Base-by-base conservation (phyloP, 2,113 vertebrate genomes). In the Junco hyemalis region DNA sequence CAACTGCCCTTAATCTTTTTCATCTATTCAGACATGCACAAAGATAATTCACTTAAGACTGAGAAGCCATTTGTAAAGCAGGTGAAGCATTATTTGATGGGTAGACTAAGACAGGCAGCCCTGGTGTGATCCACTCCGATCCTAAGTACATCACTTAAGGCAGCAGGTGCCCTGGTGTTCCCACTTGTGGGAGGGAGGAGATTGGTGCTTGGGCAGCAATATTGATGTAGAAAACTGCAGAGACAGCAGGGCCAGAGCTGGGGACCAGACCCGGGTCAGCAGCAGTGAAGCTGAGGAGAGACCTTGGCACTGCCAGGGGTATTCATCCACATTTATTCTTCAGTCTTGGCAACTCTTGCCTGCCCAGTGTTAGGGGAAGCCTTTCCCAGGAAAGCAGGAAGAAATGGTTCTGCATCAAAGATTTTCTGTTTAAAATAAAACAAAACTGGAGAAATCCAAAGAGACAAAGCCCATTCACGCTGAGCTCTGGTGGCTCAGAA, bases 161-260 rank as follows among this genome's bases (percentile, higher is more conserved):
- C n/a, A 53, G 72, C 0, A 0, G 26, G 6, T 38, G 15, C 5
- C 0, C 11, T 65, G 50, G 12, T 57, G 51, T 70, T 89, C 69
- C 31, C n/a, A 11, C 12, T 19, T 40, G 60, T 45, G 35, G 25
- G 68, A 72, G n/a, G 8, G n/a, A 31, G 12, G 6, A 61, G 11
- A 1, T 4, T 18, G 38, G n/a, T 60, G 48, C 59, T 71, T 78
- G 61, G 65, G 29, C 44, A 74, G 33, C 16, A 70, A 12, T 13
- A n/a, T 26, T 3, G 2, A 54, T 86, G 36, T 42, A 18, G 57
- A 72, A 80, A 92, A 42, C 42, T 36, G 44, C 14, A 44, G 71
- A 66, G 45, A 22, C 10, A 16, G 54, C 4, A 0, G n/a, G 38
- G 20, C 17, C n/a, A 47, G 54, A 69, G 26, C 8, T 7, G 0